phyloP scores from a whole-genome alignment of 2,888 invertebrate species.

The Habroteleia sp. region DNA sequence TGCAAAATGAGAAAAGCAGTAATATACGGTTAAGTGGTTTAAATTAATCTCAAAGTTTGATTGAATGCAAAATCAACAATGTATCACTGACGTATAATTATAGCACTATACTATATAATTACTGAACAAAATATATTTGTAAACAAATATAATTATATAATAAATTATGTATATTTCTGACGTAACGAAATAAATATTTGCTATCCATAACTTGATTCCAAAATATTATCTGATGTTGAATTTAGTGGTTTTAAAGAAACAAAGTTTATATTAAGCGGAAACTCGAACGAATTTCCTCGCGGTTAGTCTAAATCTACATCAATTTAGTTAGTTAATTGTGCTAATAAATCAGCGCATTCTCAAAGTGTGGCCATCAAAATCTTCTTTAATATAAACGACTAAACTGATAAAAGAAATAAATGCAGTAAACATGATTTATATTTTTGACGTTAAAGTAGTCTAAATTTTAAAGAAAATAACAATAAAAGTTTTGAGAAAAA shows the following conservation, averaged over 20 bases:
- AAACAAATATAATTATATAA: too few relatives aligned
- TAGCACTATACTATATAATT: too few relatives aligned
- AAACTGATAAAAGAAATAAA: too few relatives aligned
- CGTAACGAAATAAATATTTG: constrained; percentile 29
- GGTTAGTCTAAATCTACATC: neutral
- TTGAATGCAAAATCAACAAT: constrained; percentile 47
- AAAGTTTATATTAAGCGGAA: constrained; percentile 1
- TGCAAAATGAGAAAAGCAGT: constrained; percentile 30
- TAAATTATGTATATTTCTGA: too few relatives aligned
- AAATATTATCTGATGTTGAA: constrained; percentile 20
- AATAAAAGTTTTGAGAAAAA: too few relatives aligned
- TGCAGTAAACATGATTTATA: too few relatives aligned
- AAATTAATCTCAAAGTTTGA: constrained; percentile 39
- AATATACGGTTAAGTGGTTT: constrained; percentile 38
- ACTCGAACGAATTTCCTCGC: constrained; percentile 9
- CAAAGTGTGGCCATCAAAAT: constrained; percentile 8
- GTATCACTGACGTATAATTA: constrained; percentile 35
- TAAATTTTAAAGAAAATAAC: too few relatives aligned
- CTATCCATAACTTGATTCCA: constrained; percentile 10
- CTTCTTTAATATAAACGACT: too few relatives aligned
- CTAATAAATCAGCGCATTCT: constrained; percentile 21
- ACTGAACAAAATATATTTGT: too few relatives aligned
- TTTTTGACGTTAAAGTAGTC: too few relatives aligned
- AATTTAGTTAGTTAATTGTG: constrained; percentile 28
- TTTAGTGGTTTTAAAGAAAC: neutral